Base-by-base conservation (phyloP, 1,140 invertebrate genomes). In the Drosophila pachea region DNA sequence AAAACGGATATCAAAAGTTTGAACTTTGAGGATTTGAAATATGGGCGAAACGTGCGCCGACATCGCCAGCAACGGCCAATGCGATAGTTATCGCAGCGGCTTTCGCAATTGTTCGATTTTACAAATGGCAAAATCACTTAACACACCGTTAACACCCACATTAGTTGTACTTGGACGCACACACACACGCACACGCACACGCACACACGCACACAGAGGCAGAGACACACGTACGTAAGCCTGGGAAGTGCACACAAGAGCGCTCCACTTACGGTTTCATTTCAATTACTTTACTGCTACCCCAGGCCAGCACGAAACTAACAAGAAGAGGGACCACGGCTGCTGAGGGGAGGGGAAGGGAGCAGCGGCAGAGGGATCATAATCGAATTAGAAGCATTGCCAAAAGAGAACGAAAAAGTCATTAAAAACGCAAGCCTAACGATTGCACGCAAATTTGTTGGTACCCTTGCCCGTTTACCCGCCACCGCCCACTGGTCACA, bases 361-460 rank as follows among this genome's bases (percentile, higher is more conserved):
- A 11, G 33, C 22, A 3, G 22, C 22, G 3, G 3, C 22, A 22
- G 14, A 69, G 62, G 62, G 62, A 68, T 86, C 86, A 81, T 87
- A 87, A 88, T 87, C 84, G 86, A 87, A 87, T 87, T 87, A 88
- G 86, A 73, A 78, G 68, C 75, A 83, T 59, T 77, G 72, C 68
- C 58, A 45, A 35, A 35, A 63, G 54, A 48, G 56, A 73, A 47
- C 68, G 79, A 71, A 79, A 84, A 84, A 87, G 83, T 86, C 81
- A 86, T 86, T 86, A 81, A 87, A 87, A 81, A 75, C 76, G 82
- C 77, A 72, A 73, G 40, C 50, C 62, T 50, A 77, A 68, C 71
- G 77, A 74, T 86, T 86, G 74, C 82, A 87, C 84, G 84, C 81
- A 87, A 88, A 88, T 88, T 88, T 88, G 68, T 68, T 81, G 84